A percentile compares a stretch with the other conserved stretches of the same genome.
Evolutionary conservation across 2,888 invertebrate genomes (phyloP).

Genomic region (Andricus quercusramuli): DNA sequence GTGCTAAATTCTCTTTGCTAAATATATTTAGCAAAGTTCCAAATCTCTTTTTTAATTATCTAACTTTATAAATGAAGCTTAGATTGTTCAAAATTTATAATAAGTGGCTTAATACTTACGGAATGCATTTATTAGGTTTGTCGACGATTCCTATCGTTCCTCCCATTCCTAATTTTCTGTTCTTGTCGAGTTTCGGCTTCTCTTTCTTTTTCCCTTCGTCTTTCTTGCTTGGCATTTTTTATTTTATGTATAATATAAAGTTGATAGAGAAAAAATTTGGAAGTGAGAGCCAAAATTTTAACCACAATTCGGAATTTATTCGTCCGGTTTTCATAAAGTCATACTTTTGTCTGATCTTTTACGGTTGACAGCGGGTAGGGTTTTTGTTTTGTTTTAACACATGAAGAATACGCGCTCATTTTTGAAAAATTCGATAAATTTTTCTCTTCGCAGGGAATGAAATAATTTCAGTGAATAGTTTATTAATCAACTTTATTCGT

Average conservation of each 20-base stretch:
- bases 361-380: neutral
- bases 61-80: neutral
- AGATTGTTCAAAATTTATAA: neutral
- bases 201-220: neutral
- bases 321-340: neutral
- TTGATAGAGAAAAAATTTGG: neutral
- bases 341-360: neutral
- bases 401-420: too few relatives aligned
- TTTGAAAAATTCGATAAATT: neutral
- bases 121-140: conserved; percentile 20
- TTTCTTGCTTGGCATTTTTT: conserved; percentile 28
- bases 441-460: neutral
- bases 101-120: neutral
- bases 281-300: neutral
- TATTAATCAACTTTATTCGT: too few relatives aligned
- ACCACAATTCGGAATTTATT: neutral
- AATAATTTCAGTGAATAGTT: too few relatives aligned
- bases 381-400: neutral
- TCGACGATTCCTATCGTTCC: conserved; percentile 5
- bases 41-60: neutral
- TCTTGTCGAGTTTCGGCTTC: neutral
- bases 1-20: too few relatives aligned
- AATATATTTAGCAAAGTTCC: neutral
- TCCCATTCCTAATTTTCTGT: neutral
- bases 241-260: neutral